phyloP scores from a whole-genome alignment of 2,888 invertebrate species.

The Thecophora atra region DNA sequence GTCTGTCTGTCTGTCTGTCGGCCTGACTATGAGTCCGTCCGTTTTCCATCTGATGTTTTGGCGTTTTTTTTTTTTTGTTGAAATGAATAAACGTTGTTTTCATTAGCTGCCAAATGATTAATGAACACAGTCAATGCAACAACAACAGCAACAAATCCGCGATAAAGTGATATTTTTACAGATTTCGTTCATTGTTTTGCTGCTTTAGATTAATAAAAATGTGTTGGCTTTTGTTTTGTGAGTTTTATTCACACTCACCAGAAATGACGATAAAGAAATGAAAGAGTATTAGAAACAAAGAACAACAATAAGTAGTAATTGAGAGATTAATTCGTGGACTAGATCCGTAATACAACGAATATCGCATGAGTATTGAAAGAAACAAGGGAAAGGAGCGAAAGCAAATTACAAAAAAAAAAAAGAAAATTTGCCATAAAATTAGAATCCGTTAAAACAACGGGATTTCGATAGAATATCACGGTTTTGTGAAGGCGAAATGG shows the following conservation, averaged over 20 bases:
- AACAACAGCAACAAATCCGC: not conserved
- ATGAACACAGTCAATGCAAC: conserved; percentile 22
- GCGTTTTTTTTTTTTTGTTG: not conserved
- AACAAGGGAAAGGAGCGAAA: not conserved
- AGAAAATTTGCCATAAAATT: conserved; percentile 14
- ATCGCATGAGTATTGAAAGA: not conserved
- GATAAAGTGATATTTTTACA: not conserved
- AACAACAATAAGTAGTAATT: conserved; percentile 2
- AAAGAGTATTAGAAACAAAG: not conserved
- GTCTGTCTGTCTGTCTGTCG: not conserved
- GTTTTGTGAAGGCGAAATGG: not conserved
- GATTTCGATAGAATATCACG: not conserved
- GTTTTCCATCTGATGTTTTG: not conserved
- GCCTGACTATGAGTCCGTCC: too few relatives aligned
- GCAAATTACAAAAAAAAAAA: not conserved
- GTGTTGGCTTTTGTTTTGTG: not conserved
- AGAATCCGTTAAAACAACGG: conserved; percentile 18
- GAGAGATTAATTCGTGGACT: conserved; percentile 26
- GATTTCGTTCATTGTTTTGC: not conserved
- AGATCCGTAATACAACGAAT: not conserved
- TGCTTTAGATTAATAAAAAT: not conserved
- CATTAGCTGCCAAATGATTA: conserved; percentile 32
- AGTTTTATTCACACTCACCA: not conserved
- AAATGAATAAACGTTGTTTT: conserved; percentile 20
- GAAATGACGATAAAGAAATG: not conserved